These are phyloP conservation scores for Entosphenus tridentatus DNA, from an alignment of 2,113 vertebrate species.

Conservation along the genomic window DNA sequence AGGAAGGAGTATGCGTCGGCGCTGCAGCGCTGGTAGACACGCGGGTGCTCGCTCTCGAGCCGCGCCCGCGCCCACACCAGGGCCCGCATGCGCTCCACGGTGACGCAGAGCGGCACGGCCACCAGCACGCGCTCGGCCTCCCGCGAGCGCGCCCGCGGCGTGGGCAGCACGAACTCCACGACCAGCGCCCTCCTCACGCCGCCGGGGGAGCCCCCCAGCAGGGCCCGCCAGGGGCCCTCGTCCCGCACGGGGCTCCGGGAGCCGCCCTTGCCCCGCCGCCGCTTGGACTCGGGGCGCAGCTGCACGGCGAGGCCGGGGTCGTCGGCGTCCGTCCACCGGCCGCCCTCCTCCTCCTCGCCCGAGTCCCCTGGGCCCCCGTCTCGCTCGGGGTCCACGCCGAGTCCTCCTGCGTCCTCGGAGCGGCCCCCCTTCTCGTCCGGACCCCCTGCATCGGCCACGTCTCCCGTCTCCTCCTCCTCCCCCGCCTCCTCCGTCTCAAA, in stretches of 20 bases:
- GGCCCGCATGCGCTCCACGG: conserved; percentile 25
- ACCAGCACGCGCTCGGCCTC: conserved; percentile 15
- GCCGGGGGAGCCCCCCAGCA: not conserved
- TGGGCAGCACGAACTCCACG: conserved; percentile 23
- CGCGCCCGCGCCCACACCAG: conserved; percentile 21
- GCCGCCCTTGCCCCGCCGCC: not conserved
- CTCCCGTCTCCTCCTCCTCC: too few relatives aligned
- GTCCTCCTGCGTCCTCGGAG: too few relatives aligned
- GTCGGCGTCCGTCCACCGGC: not conserved
- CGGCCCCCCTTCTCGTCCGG: too few relatives aligned
- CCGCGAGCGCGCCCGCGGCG: not conserved
- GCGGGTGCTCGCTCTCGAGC: conserved; percentile 14
- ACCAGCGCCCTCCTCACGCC: conserved; percentile 11
- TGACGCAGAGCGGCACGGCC: conserved; percentile 23
- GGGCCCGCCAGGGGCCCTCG: too few relatives aligned
- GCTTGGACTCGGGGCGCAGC: not conserved
- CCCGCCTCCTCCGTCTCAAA: too few relatives aligned
- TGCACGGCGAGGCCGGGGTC: not conserved
- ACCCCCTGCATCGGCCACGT: too few relatives aligned
- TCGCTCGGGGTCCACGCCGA: too few relatives aligned
- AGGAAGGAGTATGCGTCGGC: conserved; percentile 25
- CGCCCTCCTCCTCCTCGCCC: not conserved
- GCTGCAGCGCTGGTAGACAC: conserved; percentile 22
- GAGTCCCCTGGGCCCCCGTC: not conserved
- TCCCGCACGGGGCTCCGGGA: not conserved